Evolutionary conservation across 1,140 invertebrate species (phyloP).

Genomic region (Frieseomelitta varia): DNA sequence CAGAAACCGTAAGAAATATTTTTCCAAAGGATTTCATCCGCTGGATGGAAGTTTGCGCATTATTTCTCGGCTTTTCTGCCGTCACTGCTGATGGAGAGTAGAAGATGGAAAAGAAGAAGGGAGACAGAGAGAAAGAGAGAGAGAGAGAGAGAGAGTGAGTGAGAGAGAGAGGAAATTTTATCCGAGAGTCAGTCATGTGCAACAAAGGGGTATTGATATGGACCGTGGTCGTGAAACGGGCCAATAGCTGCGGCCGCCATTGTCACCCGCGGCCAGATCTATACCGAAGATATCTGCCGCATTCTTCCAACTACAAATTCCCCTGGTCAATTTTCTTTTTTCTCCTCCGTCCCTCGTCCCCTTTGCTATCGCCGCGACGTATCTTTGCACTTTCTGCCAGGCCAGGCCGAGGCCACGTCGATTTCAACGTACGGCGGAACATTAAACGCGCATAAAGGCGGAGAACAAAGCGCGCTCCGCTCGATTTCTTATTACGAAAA

Average conservation of each 20-base stretch:
- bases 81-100: background rate
- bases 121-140: background rate
- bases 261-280: constrained; percentile 52
- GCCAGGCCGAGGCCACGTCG: constrained; percentile 4
- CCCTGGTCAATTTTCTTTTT: constrained; percentile 45
- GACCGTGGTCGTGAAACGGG: constrained; percentile 50
- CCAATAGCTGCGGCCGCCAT: constrained; percentile 52
- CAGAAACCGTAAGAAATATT: constrained; percentile 50
- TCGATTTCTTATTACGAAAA: background rate
- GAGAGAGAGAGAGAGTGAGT: background rate
- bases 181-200: constrained; percentile 51
- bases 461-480: background rate
- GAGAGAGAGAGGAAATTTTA: constrained; percentile 26
- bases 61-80: constrained; percentile 47
- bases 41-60: constrained; percentile 39
- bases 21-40: constrained; percentile 47
- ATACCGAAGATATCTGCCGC: constrained; percentile 49
- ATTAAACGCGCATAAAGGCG: constrained; percentile 3
- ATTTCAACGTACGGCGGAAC: background rate
- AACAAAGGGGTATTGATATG: constrained; percentile 55
- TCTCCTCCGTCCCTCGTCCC: no score
- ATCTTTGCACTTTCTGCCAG: constrained; percentile 29
- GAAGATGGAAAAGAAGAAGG: background rate
- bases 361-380: background rate
- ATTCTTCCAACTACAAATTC: constrained; percentile 56